phyloP scores from a whole-genome alignment of 2,888 invertebrate genomes.

The Scaptodrosophila latifasciaeformis region DNA sequence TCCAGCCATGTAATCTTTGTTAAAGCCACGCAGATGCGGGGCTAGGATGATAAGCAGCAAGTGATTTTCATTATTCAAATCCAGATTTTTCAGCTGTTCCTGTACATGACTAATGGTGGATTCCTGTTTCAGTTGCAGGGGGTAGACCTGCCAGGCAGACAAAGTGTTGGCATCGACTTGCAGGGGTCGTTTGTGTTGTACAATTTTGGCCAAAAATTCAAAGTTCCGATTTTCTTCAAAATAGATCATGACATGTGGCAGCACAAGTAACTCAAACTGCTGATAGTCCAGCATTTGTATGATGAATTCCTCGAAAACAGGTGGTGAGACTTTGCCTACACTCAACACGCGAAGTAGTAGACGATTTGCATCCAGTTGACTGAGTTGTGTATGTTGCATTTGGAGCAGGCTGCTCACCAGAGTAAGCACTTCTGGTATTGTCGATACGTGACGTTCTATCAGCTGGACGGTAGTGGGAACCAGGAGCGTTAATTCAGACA shows the following conservation, averaged over 20 bases:
- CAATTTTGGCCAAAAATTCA: conserved; percentile 80
- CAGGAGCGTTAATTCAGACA: conserved; percentile 79
- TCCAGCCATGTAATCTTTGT: conserved; percentile 31
- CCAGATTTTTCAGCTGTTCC: conserved; percentile 33
- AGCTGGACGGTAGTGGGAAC: conserved; percentile 76
- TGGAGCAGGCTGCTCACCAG: conserved; percentile 79
- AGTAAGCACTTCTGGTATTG: conserved; percentile 26
- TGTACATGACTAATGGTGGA: conserved; percentile 50
- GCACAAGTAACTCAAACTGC: conserved; percentile 83
- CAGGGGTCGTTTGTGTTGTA: conserved; percentile 81
- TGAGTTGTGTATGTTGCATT: conserved; percentile 79
- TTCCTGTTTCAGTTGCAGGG: conserved; percentile 77
- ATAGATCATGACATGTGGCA: conserved; percentile 81
- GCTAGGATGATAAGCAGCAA: conserved; percentile 60
- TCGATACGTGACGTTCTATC: conserved; percentile 34
- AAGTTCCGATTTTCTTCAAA: conserved; percentile 79
- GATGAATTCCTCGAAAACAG: conserved; percentile 80
- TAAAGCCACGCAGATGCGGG: conserved; percentile 66
- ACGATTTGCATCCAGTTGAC: conserved; percentile 84
- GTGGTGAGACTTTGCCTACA: conserved; percentile 75
- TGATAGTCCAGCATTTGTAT: conserved; percentile 80
- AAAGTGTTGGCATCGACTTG: conserved; percentile 79
- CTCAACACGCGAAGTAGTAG: conserved; percentile 80
- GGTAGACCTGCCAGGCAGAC: conserved; percentile 81
- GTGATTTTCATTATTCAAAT: conserved; percentile 72